phyloP scores from a whole-genome alignment of 1,140 invertebrate genomes.

The Ostrea edulis region DNA sequence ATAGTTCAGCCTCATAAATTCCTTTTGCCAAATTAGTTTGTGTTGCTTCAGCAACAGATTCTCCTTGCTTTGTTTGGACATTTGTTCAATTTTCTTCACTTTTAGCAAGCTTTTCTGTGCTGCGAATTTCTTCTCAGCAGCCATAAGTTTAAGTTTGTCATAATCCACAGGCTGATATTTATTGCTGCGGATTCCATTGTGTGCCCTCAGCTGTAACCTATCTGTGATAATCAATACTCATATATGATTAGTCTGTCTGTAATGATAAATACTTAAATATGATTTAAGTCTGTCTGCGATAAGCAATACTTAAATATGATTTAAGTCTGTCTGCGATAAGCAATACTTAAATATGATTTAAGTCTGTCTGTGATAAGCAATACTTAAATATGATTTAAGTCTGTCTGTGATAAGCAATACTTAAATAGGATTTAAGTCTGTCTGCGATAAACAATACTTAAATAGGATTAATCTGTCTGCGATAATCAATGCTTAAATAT shows the following conservation, averaged over 20 bases:
- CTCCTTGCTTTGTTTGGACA: constrained; percentile 75
- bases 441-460: no score
- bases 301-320: no score
- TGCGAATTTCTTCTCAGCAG: constrained; percentile 72
- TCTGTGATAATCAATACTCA: constrained; percentile 58
- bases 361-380: no score
- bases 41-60: constrained; percentile 74
- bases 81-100: constrained; percentile 74
- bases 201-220: constrained; percentile 65
- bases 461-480: no score
- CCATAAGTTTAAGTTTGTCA: constrained; percentile 68
- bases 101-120: constrained; percentile 73
- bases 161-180: constrained; percentile 76
- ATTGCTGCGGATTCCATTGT: constrained; percentile 73
- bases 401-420: no score
- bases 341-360: no score
- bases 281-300: no score
- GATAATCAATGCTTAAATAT: no score
- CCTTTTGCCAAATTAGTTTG: constrained; percentile 75
- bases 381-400: no score
- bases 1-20: constrained; percentile 71
- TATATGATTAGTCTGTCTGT: not conserved
- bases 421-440: no score
- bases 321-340: no score
- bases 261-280: no score